Evolutionary conservation across 2,888 invertebrate genomes (phyloP).

Genomic region (Arrhopalites spinosus): DNA sequence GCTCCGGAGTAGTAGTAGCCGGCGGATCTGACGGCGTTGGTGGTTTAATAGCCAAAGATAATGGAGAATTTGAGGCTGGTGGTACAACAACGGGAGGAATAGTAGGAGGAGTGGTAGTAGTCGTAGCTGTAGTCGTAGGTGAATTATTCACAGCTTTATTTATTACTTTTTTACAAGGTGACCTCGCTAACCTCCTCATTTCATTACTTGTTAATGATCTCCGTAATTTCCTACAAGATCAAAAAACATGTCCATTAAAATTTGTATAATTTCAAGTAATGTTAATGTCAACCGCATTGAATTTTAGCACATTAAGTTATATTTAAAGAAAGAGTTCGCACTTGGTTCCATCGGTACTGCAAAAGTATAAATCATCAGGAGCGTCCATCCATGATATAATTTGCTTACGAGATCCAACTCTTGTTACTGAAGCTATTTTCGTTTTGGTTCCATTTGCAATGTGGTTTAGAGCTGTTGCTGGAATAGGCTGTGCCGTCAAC

Average conservation of each 20-base stretch:
- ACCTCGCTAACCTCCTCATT: slow-evolving; percentile 80
- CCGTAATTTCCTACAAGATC: slow-evolving; percentile 67
- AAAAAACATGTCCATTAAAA: too few species aligned
- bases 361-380: slow-evolving; percentile 94
- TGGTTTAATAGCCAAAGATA: slow-evolving; percentile 3
- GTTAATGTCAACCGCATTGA: too few species aligned
- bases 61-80: slow-evolving; percentile 33
- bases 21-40: slow-evolving; percentile 9
- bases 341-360: slow-evolving; percentile 85
- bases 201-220: slow-evolving; percentile 79
- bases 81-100: slow-evolving; percentile 11
- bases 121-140: slow-evolving; percentile 36
- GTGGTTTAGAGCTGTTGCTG: slow-evolving; percentile 60
- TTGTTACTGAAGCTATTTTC: slow-evolving; percentile 77
- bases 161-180: slow-evolving; percentile 68
- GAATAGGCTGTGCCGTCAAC: slow-evolving; percentile 44
- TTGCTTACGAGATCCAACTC: slow-evolving; percentile 75
- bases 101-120: slow-evolving; percentile 7
- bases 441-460: slow-evolving; percentile 75
- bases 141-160: slow-evolving; percentile 41
- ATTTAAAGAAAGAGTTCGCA: too few species aligned
- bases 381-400: slow-evolving; percentile 98
- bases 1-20: slow-evolving; percentile 6
- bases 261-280: too few species aligned
- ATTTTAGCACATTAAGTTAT: too few species aligned